Evolutionary conservation across 1,140 invertebrate genomes (phyloP).

Genomic region (Anadara kagoshimensis): DNA sequence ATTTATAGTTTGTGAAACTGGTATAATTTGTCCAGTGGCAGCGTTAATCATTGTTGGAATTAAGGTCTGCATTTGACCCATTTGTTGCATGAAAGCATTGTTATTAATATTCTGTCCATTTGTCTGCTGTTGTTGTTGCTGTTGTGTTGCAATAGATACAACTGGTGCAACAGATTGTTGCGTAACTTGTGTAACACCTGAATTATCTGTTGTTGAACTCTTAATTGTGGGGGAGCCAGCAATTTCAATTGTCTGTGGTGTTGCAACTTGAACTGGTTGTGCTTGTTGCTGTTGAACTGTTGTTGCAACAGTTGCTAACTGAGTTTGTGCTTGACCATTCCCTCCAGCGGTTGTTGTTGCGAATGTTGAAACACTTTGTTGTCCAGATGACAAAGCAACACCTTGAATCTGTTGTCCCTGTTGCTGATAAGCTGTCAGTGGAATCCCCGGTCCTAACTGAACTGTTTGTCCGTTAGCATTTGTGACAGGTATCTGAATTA

Average conservation of each 20-base stretch:
- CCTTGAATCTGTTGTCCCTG: slow-evolving; percentile 79
- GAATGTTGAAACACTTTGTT: slow-evolving; percentile 30
- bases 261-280: slow-evolving; percentile 25
- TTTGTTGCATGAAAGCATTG: too few species aligned
- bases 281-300: slow-evolving; percentile 12
- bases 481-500: slow-evolving; percentile 83
- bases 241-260: slow-evolving; percentile 32
- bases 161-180: slow-evolving; percentile 68
- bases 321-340: background rate
- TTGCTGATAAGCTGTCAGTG: background rate
- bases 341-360: slow-evolving; percentile 1
- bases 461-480: slow-evolving; percentile 85
- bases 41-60: slow-evolving; percentile 32
- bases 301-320: slow-evolving; percentile 16
- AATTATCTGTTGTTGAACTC: too few species aligned
- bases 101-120: background rate
- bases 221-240: slow-evolving; percentile 44
- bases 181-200: slow-evolving; percentile 57
- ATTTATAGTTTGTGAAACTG: slow-evolving; percentile 27
- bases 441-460: slow-evolving; percentile 58
- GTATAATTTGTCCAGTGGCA: slow-evolving; percentile 41
- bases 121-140: slow-evolving; percentile 19
- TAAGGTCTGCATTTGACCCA: too few species aligned
- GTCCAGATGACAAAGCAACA: slow-evolving; percentile 79
- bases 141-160: slow-evolving; percentile 67